A percentile compares a stretch with the other conserved stretches of the same genome.
Evolutionary conservation across 2,797 vertebrate species (phyloP).

Genomic region (Spinus olivaceus): DNA sequence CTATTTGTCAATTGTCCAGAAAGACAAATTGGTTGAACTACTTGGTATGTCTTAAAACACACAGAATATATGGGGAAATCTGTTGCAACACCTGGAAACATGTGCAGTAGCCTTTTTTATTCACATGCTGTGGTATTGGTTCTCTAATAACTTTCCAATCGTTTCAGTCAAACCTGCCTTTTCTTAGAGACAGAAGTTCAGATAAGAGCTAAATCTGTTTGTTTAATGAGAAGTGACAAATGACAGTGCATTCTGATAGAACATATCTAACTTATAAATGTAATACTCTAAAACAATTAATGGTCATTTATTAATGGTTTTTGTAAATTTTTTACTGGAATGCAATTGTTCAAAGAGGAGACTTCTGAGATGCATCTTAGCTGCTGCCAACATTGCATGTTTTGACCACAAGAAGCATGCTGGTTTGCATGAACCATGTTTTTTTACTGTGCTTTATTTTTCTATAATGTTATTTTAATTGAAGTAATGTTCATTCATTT

Average conservation of each 20-base stretch:
- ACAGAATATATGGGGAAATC: background rate
- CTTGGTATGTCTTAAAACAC: background rate
- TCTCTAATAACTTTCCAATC: background rate
- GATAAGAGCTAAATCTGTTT: background rate
- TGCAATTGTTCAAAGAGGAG: background rate
- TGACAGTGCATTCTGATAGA: background rate
- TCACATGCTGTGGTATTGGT: background rate
- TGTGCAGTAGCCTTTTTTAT: background rate
- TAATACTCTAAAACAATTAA: background rate
- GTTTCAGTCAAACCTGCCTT: background rate
- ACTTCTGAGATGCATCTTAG: background rate
- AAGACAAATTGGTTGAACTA: background rate
- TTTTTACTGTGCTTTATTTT: background rate
- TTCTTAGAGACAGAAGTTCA: background rate
- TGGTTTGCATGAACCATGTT: background rate
- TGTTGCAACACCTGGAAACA: background rate
- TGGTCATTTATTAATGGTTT: background rate
- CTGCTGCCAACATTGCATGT: background rate
- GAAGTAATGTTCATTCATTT: background rate
- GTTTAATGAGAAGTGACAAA: constrained; percentile 16
- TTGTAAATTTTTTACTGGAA: background rate
- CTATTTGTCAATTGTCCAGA: background rate
- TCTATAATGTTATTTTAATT: background rate
- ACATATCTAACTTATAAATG: background rate
- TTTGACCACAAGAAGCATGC: background rate